Percentiles rank a stretch among this genome's conserved stretches.
phyloP scores from a whole-genome alignment of 2,797 vertebrate genomes.

The Argyrosomus regius region DNA sequence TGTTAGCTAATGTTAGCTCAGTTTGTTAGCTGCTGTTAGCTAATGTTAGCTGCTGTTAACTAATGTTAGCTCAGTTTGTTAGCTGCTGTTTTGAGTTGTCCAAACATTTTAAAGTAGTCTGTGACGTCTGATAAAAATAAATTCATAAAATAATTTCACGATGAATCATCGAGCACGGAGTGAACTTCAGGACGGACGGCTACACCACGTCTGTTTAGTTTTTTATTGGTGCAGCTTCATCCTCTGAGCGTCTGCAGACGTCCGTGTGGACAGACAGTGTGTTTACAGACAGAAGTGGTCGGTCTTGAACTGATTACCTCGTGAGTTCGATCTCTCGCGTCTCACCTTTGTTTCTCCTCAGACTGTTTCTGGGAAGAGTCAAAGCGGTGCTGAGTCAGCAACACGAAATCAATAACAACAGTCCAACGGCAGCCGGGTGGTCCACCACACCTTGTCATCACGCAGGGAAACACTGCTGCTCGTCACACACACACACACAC shows the following conservation, averaged over 20 bases:
- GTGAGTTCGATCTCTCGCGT: constrained; percentile 22
- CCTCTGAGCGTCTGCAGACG: neutral
- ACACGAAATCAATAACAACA: constrained; percentile 41
- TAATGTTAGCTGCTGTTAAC: no score
- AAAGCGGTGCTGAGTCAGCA: constrained; percentile 30
- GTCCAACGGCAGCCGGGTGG: constrained; percentile 35
- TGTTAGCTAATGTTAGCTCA: no score
- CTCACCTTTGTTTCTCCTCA: constrained; percentile 24
- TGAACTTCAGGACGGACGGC: no score
- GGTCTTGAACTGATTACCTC: constrained; percentile 43
- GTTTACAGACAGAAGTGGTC: constrained; percentile 13
- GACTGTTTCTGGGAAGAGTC: constrained; percentile 48
- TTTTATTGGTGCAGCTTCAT: neutral
- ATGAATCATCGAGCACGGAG: no score
- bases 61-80: no score
- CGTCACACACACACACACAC: constrained; percentile 10
- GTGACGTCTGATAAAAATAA: no score
- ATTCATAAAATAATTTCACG: no score
- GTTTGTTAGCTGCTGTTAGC: no score
- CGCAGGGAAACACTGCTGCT: no score
- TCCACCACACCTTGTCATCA: constrained; percentile 49
- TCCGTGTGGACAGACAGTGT: neutral
- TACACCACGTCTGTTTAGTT: no score
- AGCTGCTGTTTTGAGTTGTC: no score
- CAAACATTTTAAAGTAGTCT: no score